phyloP scores from a whole-genome alignment of 2,113 vertebrate genomes.

The Rhinichthys klamathensis region DNA sequence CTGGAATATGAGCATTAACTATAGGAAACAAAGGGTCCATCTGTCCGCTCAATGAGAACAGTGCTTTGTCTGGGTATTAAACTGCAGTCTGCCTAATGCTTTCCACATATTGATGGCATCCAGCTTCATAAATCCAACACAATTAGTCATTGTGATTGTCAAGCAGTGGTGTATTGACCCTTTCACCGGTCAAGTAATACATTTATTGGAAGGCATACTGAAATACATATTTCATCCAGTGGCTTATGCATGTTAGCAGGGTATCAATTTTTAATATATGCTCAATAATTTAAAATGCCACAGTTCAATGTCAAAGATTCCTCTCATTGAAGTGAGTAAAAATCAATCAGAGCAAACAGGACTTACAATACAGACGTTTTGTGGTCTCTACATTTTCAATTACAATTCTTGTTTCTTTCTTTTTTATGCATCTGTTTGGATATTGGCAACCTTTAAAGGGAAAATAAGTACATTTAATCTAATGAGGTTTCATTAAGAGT shows the following conservation, averaged over 20 bases:
- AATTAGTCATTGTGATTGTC: background rate
- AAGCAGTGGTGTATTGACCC: background rate
- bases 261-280: slow-evolving; percentile 42
- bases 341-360: slow-evolving; percentile 24
- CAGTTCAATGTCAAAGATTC: background rate
- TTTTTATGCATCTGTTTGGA: background rate
- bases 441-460: background rate
- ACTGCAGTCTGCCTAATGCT: slow-evolving; percentile 9
- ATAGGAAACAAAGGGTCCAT: slow-evolving; percentile 54
- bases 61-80: slow-evolving; percentile 31
- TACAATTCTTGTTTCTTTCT: background rate
- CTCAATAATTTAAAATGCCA: slow-evolving; percentile 47
- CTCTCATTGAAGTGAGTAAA: background rate
- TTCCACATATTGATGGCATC: background rate
- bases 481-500: background rate
- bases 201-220: slow-evolving; percentile 34
- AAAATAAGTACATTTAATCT: background rate
- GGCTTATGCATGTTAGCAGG: slow-evolving; percentile 1
- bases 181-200: slow-evolving; percentile 4
- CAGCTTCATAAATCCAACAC: slow-evolving; percentile 10
- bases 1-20: slow-evolving; percentile 44
- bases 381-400: background rate
- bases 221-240: slow-evolving; percentile 44
- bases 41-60: slow-evolving; percentile 44
- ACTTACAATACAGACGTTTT: background rate